Evolutionary conservation across 2,888 invertebrate species (phyloP), one percentile per base, ranked within the genome.

Genomic region (Melikaiella ostensackeni): DNA sequence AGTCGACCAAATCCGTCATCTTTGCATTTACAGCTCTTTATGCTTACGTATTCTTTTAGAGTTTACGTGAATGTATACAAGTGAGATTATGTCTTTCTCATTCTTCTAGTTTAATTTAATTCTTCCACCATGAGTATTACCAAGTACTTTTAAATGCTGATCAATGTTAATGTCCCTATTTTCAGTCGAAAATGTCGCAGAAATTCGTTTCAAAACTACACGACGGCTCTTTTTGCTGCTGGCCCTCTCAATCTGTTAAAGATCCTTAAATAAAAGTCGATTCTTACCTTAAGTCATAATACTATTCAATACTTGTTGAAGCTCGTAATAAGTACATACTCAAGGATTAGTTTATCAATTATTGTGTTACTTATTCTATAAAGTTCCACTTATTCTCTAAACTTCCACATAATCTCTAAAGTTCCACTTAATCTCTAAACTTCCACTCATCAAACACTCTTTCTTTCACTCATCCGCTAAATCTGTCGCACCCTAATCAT

Each of bases 321-420:
- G 90, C 90, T 91, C 90, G 88, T 89, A 90, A 89, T 89, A 89
- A 90, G 89, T 90, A 90, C 89, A 90, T 88, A 89, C 85, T 90
- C 86, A 83, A 89, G 82, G 88, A 87, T 88, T 87, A 87, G 84
- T 80, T 86, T 87, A 88, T 81, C 84, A 84, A 84, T 87, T 87
- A 86, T 86, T 86, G 82, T 85, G 77, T 87, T 84, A 86, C 85
- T 87, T 88, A 27, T 70, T 62, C 61, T 75, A 61, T 75, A 66
- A 42, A 57, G 24, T 82, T 63, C 78, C 79, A 78, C 77, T 84
- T 30, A 30, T 3, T 30, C 4, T 30, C 30, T 30, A 30, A 30
- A 3, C 30, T 30, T 30, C 30, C 2, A 4, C 2, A 30, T 30
- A 30, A 30, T 30, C 30, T 75, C 70, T 75, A 66, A 42, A 57